phyloP scores from a whole-genome alignment of 2,888 invertebrate species.

The Herminia tarsipennalis region DNA sequence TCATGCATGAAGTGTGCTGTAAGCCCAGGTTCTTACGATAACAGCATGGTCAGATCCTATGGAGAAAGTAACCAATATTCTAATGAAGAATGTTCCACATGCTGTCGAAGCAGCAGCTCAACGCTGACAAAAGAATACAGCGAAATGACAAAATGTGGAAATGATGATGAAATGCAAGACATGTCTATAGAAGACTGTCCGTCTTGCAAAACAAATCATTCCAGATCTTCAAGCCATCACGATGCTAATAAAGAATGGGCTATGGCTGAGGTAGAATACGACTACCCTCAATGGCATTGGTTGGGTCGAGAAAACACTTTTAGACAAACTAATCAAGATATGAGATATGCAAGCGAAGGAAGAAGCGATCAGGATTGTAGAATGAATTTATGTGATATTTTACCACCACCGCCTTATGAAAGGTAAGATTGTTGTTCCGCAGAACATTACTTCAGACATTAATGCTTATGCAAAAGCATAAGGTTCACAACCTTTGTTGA shows the following conservation, averaged over 20 bases:
- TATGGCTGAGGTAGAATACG: slow-evolving; percentile 78
- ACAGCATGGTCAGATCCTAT: slow-evolving; percentile 79
- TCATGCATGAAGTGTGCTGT: slow-evolving; percentile 84
- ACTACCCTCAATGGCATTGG: slow-evolving; percentile 83
- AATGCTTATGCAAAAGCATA: no score
- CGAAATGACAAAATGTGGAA: slow-evolving; percentile 82
- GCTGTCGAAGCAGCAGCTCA: slow-evolving; percentile 78
- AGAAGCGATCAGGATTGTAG: slow-evolving; percentile 75
- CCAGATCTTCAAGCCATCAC: slow-evolving; percentile 78
- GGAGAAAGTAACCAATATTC: slow-evolving; percentile 80
- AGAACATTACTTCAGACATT: neutral
- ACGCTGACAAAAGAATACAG: slow-evolving; percentile 81
- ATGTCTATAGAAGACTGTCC: slow-evolving; percentile 80
- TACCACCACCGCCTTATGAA: slow-evolving; percentile 80
- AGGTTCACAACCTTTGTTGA: neutral
- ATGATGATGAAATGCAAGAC: slow-evolving; percentile 73
- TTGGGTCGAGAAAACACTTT: slow-evolving; percentile 78
- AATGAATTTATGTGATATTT: slow-evolving; percentile 80
- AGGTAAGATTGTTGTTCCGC: slow-evolving; percentile 55
- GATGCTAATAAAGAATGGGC: slow-evolving; percentile 78
- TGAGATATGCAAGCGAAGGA: slow-evolving; percentile 65
- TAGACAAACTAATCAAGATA: slow-evolving; percentile 67
- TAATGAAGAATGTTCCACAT: slow-evolving; percentile 80
- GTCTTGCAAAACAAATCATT: slow-evolving; percentile 77
- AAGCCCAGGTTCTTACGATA: slow-evolving; percentile 84